phyloP scores from a whole-genome alignment of 1,140 invertebrate genomes.

The Stenopsyche tienmushanensis region DNA sequence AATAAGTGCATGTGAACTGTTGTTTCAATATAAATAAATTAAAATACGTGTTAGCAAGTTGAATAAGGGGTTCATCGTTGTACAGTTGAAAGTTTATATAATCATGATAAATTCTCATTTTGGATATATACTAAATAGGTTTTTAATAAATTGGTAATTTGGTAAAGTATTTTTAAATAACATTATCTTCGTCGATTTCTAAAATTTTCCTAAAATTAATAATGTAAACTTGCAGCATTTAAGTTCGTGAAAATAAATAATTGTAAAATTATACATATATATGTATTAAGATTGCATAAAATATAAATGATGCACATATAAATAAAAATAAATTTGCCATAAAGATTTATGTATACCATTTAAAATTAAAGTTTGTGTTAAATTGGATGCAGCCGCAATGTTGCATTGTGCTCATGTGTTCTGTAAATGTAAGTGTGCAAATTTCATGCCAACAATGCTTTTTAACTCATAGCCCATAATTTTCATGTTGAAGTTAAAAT shows the following conservation, averaged over 20 bases:
- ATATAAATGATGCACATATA: slow-evolving; percentile 25
- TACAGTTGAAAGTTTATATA: slow-evolving; percentile 35
- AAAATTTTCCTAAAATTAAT: slow-evolving; percentile 38
- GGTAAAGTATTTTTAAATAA: slow-evolving; percentile 38
- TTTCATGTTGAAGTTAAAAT: not conserved
- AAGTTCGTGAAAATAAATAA: slow-evolving; percentile 36
- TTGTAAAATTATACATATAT: slow-evolving; percentile 24
- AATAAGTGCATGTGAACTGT: slow-evolving; percentile 24
- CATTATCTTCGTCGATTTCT: slow-evolving; percentile 33
- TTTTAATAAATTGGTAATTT: slow-evolving; percentile 37
- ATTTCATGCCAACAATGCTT: slow-evolving; percentile 3
- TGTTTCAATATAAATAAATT: slow-evolving; percentile 20
- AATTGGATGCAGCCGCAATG: slow-evolving; percentile 14
- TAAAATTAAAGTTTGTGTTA: slow-evolving; percentile 25
- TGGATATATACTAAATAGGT: slow-evolving; percentile 36
- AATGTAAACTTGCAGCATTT: slow-evolving; percentile 29
- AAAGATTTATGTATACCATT: slow-evolving; percentile 36
- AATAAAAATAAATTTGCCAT: slow-evolving; percentile 17
- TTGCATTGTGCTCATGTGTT: slow-evolving; percentile 30
- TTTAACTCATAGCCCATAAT: too few relatives aligned
- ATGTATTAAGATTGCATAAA: slow-evolving; percentile 25
- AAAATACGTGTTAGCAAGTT: slow-evolving; percentile 22
- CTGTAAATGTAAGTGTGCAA: slow-evolving; percentile 29
- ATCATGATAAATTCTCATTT: slow-evolving; percentile 36
- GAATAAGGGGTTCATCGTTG: slow-evolving; percentile 36